These are phyloP conservation scores for Epinephelus lanceolatus DNA, from an alignment of 2,113 vertebrate species.

Conservation along the genomic window DNA sequence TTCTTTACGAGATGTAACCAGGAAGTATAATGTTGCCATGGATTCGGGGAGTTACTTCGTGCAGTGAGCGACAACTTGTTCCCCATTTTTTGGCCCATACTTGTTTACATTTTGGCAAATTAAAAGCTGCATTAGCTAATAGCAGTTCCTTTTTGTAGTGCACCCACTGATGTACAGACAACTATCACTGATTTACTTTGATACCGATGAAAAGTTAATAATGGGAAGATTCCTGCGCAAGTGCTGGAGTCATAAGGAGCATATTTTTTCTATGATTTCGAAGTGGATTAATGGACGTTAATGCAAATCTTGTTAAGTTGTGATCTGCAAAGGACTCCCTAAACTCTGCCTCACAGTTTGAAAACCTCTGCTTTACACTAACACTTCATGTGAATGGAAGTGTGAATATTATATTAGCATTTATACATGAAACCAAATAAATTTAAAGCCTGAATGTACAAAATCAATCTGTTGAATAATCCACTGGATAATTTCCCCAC, in stretches of 20 bases:
- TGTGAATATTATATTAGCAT: neutral
- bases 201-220: neutral
- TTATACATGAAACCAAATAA: neutral
- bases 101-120: neutral
- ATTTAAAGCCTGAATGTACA: neutral
- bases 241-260: neutral
- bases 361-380: neutral
- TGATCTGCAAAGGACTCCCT: neutral
- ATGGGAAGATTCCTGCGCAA: neutral
- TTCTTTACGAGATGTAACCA: neutral
- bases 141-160: neutral
- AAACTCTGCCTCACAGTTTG: neutral
- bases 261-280: neutral
- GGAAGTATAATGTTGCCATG: neutral
- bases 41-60: neutral
- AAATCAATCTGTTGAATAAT: neutral
- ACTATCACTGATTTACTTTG: neutral
- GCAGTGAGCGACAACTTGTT: too few relatives aligned
- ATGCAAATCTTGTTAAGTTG: too few relatives aligned
- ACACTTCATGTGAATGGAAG: neutral
- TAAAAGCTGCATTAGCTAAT: neutral
- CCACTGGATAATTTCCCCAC: constrained; percentile 60
- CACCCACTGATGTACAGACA: neutral
- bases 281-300: neutral
- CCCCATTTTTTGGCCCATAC: neutral